Conservation (phyloP, 2,888 invertebrate species). For the Dasysyrphus albostriatus region DNA sequence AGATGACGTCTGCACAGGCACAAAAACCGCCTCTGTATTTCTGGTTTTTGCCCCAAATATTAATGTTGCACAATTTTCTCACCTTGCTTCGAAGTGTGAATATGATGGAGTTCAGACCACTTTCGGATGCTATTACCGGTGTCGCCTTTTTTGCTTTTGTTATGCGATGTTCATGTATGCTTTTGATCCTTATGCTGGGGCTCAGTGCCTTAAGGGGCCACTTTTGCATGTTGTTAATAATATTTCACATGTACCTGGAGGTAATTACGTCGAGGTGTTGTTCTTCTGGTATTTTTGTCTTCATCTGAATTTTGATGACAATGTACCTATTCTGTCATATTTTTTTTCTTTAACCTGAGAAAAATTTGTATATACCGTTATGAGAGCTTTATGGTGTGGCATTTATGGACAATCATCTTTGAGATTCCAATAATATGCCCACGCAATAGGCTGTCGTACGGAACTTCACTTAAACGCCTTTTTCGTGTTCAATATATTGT, state of each 20-base stretch:
- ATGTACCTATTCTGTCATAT: neutral
- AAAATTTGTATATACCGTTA: conserved; percentile 8
- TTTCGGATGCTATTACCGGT: conserved; percentile 60
- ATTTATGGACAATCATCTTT: conserved; percentile 28
- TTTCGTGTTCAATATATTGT: conserved; percentile 56
- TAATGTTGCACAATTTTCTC: conserved; percentile 68
- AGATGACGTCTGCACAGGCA: conserved; percentile 14
- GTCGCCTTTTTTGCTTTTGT: conserved; percentile 38
- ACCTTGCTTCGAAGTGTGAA: conserved; percentile 70
- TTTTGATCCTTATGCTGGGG: neutral
- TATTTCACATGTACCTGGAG: conserved; percentile 60
- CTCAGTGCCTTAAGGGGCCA: conserved; percentile 39
- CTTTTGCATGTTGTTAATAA: conserved; percentile 69
- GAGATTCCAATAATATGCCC: conserved; percentile 53
- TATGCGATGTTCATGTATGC: neutral
- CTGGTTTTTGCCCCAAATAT: conserved; percentile 64
- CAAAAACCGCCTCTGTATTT: conserved; percentile 34
- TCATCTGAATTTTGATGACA: conserved; percentile 57
- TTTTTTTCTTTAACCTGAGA: neutral
- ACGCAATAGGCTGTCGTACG: conserved; percentile 31
- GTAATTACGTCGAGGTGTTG: conserved; percentile 66
- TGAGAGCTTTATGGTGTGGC: neutral
- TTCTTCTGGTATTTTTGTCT: conserved; percentile 43
- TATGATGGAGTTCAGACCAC: conserved; percentile 65
- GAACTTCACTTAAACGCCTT: conserved; percentile 54